Conservation (phyloP, 2,113 vertebrate genomes). For the Romanogobio albipinnatus region DNA sequence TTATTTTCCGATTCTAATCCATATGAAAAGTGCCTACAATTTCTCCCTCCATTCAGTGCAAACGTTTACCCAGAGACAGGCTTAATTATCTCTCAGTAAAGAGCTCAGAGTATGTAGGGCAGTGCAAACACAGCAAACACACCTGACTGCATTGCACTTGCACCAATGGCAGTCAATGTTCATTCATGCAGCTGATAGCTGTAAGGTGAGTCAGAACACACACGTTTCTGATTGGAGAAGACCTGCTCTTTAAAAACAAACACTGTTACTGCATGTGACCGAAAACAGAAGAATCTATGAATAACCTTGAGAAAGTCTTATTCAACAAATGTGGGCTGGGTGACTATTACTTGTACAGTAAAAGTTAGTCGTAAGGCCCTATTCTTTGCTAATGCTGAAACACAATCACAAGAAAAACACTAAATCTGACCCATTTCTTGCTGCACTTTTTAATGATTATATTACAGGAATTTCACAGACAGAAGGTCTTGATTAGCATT, state of each 20-base stretch:
- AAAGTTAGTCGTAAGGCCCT: background rate
- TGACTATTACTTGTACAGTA: background rate
- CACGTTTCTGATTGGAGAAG: constrained; percentile 51
- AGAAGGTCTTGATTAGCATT: background rate
- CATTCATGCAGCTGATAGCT: constrained; percentile 57
- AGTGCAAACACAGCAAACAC: constrained; percentile 63
- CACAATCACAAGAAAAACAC: background rate
- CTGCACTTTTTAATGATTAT: background rate
- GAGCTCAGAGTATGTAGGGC: constrained; percentile 41
- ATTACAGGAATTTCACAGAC: background rate
- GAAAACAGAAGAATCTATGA: background rate
- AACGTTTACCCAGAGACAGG: background rate
- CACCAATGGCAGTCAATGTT: constrained; percentile 67
- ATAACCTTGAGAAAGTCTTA: background rate
- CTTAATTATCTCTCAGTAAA: background rate
- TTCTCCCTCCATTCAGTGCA: background rate
- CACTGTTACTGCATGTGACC: background rate
- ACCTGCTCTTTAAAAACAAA: constrained; percentile 53
- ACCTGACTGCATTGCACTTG: constrained; percentile 63
- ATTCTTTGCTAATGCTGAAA: background rate
- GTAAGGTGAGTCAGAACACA: constrained; percentile 59
- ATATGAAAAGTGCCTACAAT: background rate
- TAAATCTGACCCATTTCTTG: background rate
- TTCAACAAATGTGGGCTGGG: background rate
- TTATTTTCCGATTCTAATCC: background rate